A percentile compares a stretch with the other conserved stretches of the same genome.
Evolutionary conservation across 2,888 invertebrate species (phyloP).

Genomic region (Hemicrepidius hirtus): DNA sequence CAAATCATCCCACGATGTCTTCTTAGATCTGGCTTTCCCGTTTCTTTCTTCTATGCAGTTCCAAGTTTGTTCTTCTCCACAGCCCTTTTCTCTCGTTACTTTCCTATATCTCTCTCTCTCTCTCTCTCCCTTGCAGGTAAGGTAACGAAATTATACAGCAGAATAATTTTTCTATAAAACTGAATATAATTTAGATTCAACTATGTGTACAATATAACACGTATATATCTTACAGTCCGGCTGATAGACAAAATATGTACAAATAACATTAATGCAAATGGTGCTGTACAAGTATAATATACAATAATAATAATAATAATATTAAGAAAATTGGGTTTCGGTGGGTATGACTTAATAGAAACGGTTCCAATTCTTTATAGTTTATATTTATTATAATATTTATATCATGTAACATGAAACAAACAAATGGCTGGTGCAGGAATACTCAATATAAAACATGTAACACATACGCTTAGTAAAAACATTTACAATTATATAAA

Average conservation of each 20-base stretch:
- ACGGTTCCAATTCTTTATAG: constrained; percentile 46
- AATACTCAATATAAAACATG: constrained; percentile 52
- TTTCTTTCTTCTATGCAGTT: too few relatives aligned
- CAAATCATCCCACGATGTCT: too few relatives aligned
- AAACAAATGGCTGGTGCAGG: constrained; percentile 70
- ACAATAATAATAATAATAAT: constrained; percentile 8
- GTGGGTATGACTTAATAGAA: constrained; percentile 43
- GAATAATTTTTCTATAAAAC: constrained; percentile 61
- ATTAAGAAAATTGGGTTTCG: constrained; percentile 37
- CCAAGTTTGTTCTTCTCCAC: too few relatives aligned
- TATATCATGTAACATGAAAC: constrained; percentile 70
- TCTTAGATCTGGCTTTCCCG: too few relatives aligned
- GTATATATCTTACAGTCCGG: constrained; percentile 71
- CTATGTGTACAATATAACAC: constrained; percentile 74
- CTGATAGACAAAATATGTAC: constrained; percentile 68
- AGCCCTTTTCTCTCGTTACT: too few relatives aligned
- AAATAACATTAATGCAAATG: constrained; percentile 61
- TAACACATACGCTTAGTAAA: constrained; percentile 64
- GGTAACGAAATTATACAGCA: constrained; percentile 1
- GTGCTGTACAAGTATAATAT: constrained; percentile 60
- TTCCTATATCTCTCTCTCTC: too few relatives aligned
- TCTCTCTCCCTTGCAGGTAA: too few relatives aligned
- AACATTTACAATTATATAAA: constrained; percentile 67
- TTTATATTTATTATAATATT: constrained; percentile 65
- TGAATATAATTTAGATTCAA: constrained; percentile 70